A percentile compares a stretch with the other conserved stretches of the same genome.
These are phyloP conservation scores for Capitella teleta DNA, from an alignment of 1,140 invertebrate species.

Conservation along the genomic window DNA sequence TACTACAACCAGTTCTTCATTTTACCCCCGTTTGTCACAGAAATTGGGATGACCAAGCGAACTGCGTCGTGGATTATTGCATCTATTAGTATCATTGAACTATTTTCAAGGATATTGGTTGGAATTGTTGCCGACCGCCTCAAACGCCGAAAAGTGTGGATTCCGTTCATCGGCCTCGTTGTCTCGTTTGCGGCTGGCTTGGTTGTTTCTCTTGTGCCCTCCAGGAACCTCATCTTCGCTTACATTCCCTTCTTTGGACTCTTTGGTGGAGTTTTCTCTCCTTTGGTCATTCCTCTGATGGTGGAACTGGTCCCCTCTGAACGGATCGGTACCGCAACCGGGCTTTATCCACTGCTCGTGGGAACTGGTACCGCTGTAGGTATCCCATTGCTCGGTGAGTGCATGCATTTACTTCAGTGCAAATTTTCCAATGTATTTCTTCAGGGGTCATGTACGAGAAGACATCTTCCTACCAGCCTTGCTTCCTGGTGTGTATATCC, in stretches of 20 bases:
- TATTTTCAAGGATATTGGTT: not conserved
- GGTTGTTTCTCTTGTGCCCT: not conserved
- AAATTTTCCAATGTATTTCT: too few relatives aligned
- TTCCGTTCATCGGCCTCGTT: not conserved
- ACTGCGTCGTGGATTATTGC: not conserved
- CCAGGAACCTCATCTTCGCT: not conserved
- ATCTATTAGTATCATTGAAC: not conserved
- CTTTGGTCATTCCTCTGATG: not conserved
- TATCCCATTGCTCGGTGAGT: not conserved
- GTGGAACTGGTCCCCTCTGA: not conserved
- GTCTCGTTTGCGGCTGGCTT: not conserved
- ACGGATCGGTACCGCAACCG: not conserved
- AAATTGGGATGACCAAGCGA: not conserved
- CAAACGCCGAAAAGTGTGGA: not conserved
- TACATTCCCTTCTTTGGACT: not conserved
- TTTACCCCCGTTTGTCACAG: not conserved
- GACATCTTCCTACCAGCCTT: too few relatives aligned
- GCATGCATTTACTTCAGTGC: too few relatives aligned
- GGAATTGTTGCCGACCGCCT: not conserved
- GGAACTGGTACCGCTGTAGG: not conserved
- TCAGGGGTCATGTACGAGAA: too few relatives aligned
- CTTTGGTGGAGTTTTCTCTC: not conserved
- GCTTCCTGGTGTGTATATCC: too few relatives aligned
- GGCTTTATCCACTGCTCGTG: not conserved
- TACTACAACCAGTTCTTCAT: not conserved